Evolutionary conservation across 2,797 vertebrate species (phyloP), one percentile per base, ranked within the genome.

Genomic region (Argyrosomus regius): DNA sequence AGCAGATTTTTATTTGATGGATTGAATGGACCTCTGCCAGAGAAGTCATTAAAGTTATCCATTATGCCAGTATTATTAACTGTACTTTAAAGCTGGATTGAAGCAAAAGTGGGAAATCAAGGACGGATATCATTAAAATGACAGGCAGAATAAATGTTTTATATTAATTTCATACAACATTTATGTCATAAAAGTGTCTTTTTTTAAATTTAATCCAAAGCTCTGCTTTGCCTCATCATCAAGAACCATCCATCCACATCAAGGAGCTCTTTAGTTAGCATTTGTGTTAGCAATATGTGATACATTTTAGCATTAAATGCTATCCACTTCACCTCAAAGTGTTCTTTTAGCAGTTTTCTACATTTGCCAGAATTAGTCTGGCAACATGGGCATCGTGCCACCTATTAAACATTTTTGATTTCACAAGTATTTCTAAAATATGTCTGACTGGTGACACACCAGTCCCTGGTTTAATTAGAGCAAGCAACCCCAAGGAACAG

Each of bases 41-140:
- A 72, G 52, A 82, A 76, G 64, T 80, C 74, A 83, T 85, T 78
- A 64, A 78, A 75, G 41, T 64, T 68, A 79, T 87, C 72, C 50
- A 71, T 74, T 72, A 72, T 69, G 57, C 41, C 61, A 24, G 46
- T 58, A 46, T 80, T 82, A 73, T 80, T 73, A 82, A 81, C 39
- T 48, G 24, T 3, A 64, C 58, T 80, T 80, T 20, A 75, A 80
- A 80, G 66, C 46, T 53, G 48, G 62, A 43, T 26, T 41, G 75
- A 78, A 83, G 65, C 50, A 67, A 53, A 61, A 72, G 50, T 49
- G 22, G 45, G 16, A 57, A 72, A 66, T 87, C 46, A 39, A 28
- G n/a, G 58, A 39, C 13, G 58, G 41, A 52, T 39, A 31, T 76
- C 70, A 67, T 69, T 78, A 80, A 53, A 78, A 52, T 45, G 45